Percentiles rank a stretch among this genome's conserved stretches.
Conservation (phyloP, 2,888 invertebrate genomes). For the Troides aeacus region DNA sequence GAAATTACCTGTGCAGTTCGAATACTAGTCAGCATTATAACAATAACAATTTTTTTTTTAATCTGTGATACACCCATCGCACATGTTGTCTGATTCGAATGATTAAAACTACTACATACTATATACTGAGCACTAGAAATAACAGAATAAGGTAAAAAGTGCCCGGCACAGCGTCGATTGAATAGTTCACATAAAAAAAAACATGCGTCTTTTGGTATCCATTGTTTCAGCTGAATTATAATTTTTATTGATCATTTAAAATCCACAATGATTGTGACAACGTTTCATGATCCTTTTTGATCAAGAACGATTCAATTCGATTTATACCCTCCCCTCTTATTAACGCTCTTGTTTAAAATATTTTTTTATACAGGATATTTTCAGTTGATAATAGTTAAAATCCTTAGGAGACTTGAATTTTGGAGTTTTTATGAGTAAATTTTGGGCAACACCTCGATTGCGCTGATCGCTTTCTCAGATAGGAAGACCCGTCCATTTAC, state of each 20-base stretch:
- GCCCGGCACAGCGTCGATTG: neutral
- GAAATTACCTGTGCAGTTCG: constrained; percentile 5
- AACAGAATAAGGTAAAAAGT: constrained; percentile 9
- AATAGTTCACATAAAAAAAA: neutral
- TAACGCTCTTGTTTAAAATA: too few relatives aligned
- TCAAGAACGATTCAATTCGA: too few relatives aligned
- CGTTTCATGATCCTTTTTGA: neutral
- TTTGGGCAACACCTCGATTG: too few relatives aligned
- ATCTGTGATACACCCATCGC: constrained; percentile 5
- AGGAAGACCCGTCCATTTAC: too few relatives aligned
- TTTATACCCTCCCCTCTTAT: too few relatives aligned
- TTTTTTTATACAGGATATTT: too few relatives aligned
- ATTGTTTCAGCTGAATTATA: constrained; percentile 5
- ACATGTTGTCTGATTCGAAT: constrained; percentile 5
- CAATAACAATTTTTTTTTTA: constrained; percentile 9
- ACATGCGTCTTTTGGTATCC: constrained; percentile 2
- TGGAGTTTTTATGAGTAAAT: too few relatives aligned
- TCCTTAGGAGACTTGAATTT: too few relatives aligned
- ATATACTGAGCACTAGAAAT: neutral
- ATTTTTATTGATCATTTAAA: neutral
- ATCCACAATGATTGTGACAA: neutral
- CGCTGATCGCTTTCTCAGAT: too few relatives aligned
- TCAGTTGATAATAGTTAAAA: too few relatives aligned
- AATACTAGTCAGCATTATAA: constrained; percentile 6
- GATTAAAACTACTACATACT: neutral